Base-by-base conservation (phyloP, 2,888 invertebrate species). In the Pyrochroa serraticornis region DNA sequence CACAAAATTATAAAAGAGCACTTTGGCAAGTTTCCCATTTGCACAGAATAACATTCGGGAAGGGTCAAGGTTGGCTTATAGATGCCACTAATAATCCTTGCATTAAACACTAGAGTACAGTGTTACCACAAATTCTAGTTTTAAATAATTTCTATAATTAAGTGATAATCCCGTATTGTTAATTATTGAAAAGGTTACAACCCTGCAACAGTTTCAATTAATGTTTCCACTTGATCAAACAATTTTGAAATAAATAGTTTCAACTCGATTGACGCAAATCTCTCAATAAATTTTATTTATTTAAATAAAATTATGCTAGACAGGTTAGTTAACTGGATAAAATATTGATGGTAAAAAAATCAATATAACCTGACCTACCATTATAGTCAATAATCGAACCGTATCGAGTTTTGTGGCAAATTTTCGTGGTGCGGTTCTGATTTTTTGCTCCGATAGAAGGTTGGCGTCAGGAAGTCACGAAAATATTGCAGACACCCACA, bases 1-100 rank as follows among this genome's bases (percentile, higher is more conserved):
- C 5, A 22, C 22, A 5, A 22, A 22, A 50, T 50, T 43, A 36
- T 43, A 42, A 33, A 42, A 37, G 34, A 41, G 41, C 14, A 22
- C 44, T 52, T 52, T 52, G 52, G 52, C 52, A 52, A 52, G 36
- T 37, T 45, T 52, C 52, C 44, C 52, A 44, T 52, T 44, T 52
- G 38, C 43, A 50, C 50, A 50, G 43, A 38, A 52, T 44, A 52
- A 52, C 44, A 52, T 52, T 44, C 33, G 35, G 44, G 37, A 38
- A 37, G 32, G 51, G 51, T 51, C 51, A 51, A 51, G 52, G 52
- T 34, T 43, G 35, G 37, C 9, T 33, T 22, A 5, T 22, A 22
- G 22, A 22, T 33, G 14, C 41, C 35, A 50, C 43, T 50, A 31
- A 44, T 44, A 37, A 33, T 36, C 44, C 37, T n/a, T 36, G 44